phyloP scores from a whole-genome alignment of 2,797 vertebrate species.

The Gadopsis bispinosus region DNA sequence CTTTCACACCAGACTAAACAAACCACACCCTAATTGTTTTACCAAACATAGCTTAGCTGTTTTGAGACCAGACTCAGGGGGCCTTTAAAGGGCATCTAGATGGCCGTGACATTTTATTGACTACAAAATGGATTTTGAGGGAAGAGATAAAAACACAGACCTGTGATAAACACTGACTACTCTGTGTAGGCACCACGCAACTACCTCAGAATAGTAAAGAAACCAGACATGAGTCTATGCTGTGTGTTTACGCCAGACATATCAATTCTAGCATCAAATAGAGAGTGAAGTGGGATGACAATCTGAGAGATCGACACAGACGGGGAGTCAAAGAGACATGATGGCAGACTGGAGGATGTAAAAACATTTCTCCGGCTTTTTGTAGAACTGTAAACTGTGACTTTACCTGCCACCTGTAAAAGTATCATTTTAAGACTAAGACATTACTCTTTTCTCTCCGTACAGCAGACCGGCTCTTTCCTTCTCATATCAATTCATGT shows the following conservation, averaged over 20 bases:
- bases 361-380: conserved; percentile 13
- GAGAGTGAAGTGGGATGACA: conserved; percentile 28
- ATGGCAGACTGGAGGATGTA: conserved; percentile 6
- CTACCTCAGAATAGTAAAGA: neutral
- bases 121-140: neutral
- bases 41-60: neutral
- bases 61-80: neutral
- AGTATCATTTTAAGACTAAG: conserved; percentile 40
- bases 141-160: neutral
- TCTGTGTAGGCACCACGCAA: neutral
- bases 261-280: conserved; percentile 24
- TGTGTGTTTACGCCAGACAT: conserved; percentile 3
- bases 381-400: conserved; percentile 20
- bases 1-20: neutral
- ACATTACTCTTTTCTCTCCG: conserved; percentile 12
- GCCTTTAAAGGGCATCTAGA: neutral
- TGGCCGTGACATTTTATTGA: neutral
- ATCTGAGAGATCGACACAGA: conserved; percentile 16
- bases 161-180: neutral
- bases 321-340: conserved; percentile 1
- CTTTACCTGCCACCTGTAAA: conserved; percentile 40
- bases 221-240: neutral
- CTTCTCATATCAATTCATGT: conserved; percentile 43
- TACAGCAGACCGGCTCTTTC: conserved; percentile 2
- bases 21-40: neutral